phyloP scores from a whole-genome alignment of 2,888 invertebrate genomes.

The Hoplodrina blanda region DNA sequence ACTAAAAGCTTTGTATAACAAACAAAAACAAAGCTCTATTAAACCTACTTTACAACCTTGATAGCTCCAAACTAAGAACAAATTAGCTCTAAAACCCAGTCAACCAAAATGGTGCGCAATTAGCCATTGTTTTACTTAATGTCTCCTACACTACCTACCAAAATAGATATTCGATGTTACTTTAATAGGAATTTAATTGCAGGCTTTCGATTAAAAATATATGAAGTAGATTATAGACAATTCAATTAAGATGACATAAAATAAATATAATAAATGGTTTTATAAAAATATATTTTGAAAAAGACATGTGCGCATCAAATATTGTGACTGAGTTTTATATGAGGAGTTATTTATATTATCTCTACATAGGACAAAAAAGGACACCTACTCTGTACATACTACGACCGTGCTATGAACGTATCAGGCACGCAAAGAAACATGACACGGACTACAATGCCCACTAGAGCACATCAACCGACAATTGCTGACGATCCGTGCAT shows the following conservation, averaged over 20 bases:
- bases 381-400: too few relatives aligned
- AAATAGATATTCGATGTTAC: not conserved
- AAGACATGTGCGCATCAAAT: too few relatives aligned
- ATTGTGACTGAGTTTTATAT: too few relatives aligned
- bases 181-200: not conserved
- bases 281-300: too few relatives aligned
- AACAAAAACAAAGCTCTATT: conserved; percentile 20
- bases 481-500: too few relatives aligned
- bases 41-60: conserved; percentile 19
- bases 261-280: too few relatives aligned
- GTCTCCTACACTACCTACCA: conserved; percentile 3
- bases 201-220: not conserved
- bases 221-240: not conserved
- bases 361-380: too few relatives aligned
- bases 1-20: not conserved
- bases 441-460: too few relatives aligned
- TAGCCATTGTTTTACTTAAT: conserved; percentile 30
- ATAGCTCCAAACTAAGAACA: conserved; percentile 13
- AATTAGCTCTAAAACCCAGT: conserved; percentile 9
- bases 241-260: not conserved
- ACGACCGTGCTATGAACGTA: too few relatives aligned
- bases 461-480: too few relatives aligned
- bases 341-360: too few relatives aligned
- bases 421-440: too few relatives aligned
- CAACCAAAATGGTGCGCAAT: conserved; percentile 24